Percentiles rank a stretch among this genome's conserved stretches.
These are phyloP conservation scores for Apis cerana DNA, from an alignment of 1,140 invertebrate species.

Conservation along the genomic window DNA sequence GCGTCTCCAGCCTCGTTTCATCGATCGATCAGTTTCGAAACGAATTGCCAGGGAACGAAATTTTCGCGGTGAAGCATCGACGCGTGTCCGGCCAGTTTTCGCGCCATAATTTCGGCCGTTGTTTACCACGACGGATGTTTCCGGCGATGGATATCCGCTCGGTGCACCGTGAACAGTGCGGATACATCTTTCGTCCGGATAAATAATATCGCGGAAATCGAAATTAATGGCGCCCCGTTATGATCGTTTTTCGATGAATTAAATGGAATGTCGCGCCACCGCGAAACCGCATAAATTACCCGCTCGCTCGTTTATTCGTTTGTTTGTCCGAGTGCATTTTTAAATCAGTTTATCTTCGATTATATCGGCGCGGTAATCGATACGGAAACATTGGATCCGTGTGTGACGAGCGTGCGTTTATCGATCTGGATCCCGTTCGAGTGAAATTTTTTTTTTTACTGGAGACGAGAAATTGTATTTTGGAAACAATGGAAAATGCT, in stretches of 20 bases:
- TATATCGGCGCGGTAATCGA: not conserved
- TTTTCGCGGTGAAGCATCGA: not conserved
- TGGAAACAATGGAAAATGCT: too few species aligned
- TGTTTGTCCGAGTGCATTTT: not conserved
- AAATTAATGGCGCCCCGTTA: not conserved
- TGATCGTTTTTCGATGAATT: not conserved
- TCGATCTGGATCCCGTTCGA: not conserved
- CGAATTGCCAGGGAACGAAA: not conserved
- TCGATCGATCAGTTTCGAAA: not conserved
- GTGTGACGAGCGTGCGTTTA: not conserved
- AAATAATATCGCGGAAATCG: not conserved
- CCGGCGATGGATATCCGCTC: slow-evolving; percentile 12
- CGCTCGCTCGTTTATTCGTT: not conserved
- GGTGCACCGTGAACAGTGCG: not conserved
- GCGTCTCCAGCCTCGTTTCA: not conserved
- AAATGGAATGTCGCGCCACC: not conserved
- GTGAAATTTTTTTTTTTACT: not conserved
- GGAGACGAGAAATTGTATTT: too few species aligned
- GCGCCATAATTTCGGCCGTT: slow-evolving; percentile 13
- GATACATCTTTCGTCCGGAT: not conserved
- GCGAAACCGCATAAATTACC: slow-evolving; percentile 21
- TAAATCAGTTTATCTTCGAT: slow-evolving; percentile 6
- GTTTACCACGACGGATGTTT: slow-evolving; percentile 8
- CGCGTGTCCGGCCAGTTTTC: slow-evolving; percentile 7
- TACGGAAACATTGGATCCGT: not conserved